Evolutionary conservation across 64 coral and sea anemone genomes (phyloP), one percentile per base, ranked within the genome.

Genomic region (Montipora capricornis): DNA sequence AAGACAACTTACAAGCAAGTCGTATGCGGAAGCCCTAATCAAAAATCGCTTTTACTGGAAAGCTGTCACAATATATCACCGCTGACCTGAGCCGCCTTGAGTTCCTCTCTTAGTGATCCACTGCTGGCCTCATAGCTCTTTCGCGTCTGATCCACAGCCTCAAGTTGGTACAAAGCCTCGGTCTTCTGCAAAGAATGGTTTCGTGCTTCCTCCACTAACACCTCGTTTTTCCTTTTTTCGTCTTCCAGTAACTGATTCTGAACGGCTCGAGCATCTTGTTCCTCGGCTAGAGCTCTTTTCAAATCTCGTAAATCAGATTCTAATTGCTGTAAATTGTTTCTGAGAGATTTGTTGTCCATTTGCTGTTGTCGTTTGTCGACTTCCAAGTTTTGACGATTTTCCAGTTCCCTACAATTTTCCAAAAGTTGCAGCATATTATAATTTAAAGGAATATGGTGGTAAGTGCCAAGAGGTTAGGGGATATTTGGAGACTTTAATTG

Each of bases 41-140:
- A 29, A 0, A 29, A 29, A 29, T 29, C 29, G 29, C 29, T 29
- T 29, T 14, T 15, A 64, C 9, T 64, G 60, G 13, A 14, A 7
- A 55, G 60, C 2, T 12, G 13, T 15, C 8, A 64, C 60, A 12
- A 7, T 44, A 47, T 1, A 60, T 44, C 60, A 15, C 68, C 62
- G 62, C 67, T 92, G 26, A 98, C 97, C 91, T 94, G 92, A 4
- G 98, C 95, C 8, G 91, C 90, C 29, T 92, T 96, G 0, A 99
- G 80, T 53, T 99, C 78, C 17, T 99, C 95, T 8, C 98, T 87
- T 8, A 99, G 77, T 20, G 87, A 94, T 9, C 94, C 95, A 24
- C 91, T 96, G 84, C 94, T 94, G 14, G 87, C 95, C 77, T 96
- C 98, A 20, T 94, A 92, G 45, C 82, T 94, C 83, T 96, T 99